Conservation (phyloP, 2,797 vertebrate genomes). For the Caiman crocodilus region DNA sequence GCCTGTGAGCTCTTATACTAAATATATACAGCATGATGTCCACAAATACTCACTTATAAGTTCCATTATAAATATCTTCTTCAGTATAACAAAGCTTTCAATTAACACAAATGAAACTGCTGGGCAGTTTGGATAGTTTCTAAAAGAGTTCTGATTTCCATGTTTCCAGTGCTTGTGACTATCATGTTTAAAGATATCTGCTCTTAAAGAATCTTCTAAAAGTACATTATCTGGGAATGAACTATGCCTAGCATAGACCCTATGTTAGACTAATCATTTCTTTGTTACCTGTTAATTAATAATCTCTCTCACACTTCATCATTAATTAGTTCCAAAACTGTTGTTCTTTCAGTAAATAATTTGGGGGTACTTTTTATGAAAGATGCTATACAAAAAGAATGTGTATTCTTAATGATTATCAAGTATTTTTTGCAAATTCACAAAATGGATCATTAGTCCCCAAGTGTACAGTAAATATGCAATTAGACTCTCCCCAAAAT, state of each 20-base stretch:
- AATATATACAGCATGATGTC: background rate
- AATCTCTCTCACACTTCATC: background rate
- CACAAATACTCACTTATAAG: background rate
- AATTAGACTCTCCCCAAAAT: background rate
- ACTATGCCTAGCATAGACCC: background rate
- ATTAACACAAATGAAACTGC: background rate
- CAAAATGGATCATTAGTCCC: background rate
- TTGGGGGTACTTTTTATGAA: background rate
- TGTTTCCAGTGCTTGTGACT: background rate
- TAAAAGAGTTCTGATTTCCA: background rate
- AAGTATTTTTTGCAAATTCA: background rate
- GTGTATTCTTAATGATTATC: background rate
- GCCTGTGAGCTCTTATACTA: background rate
- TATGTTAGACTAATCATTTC: background rate
- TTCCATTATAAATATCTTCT: background rate
- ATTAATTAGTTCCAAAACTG: background rate
- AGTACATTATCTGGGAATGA: background rate
- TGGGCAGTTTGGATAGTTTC: background rate
- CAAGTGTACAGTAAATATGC: background rate
- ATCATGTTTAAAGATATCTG: background rate
- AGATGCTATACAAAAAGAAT: background rate
- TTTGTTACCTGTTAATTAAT: background rate
- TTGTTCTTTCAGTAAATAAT: background rate
- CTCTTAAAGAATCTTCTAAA: background rate
- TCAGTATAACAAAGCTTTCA: background rate